Conservation (phyloP, 2,888 invertebrate genomes). For the Perizoma flavofasciatum region DNA sequence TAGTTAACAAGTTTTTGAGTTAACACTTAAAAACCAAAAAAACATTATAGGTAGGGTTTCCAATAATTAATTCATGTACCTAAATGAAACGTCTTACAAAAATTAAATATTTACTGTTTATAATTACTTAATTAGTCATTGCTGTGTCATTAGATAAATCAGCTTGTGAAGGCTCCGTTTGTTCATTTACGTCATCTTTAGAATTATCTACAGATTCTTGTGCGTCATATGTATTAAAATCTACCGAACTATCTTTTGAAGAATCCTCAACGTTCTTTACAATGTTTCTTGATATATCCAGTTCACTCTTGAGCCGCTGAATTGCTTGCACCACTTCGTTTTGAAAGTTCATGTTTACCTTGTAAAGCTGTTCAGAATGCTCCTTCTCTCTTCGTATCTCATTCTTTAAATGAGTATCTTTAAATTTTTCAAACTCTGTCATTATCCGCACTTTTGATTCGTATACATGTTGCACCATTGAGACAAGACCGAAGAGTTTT, state of each 20-base stretch:
- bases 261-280: conserved; percentile 52
- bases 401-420: conserved; percentile 71
- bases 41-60: too few species aligned
- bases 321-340: conserved; percentile 75
- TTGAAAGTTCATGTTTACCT: conserved; percentile 77
- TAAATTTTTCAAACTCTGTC: conserved; percentile 75
- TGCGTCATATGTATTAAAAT: conserved; percentile 57
- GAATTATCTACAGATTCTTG: conserved; percentile 34
- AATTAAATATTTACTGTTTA: conserved; percentile 25
- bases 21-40: too few species aligned
- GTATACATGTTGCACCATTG: conserved; percentile 77
- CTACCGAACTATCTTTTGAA: conserved; percentile 57
- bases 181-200: conserved; percentile 37
- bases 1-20: too few species aligned
- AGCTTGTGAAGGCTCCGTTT: conserved; percentile 16
- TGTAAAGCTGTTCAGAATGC: conserved; percentile 75
- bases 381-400: conserved; percentile 73
- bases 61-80: too few species aligned
- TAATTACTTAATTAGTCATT: conserved; percentile 37
- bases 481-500: conserved; percentile 71
- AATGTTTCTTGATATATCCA: conserved; percentile 67
- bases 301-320: conserved; percentile 71
- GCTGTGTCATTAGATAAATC: conserved; percentile 25
- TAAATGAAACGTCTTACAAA: conserved; percentile 23
- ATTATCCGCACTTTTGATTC: conserved; percentile 77